Percentiles rank a stretch among this genome's conserved stretches.
Evolutionary conservation across 2,113 vertebrate species (phyloP).

Genomic region (Mastomys coucha): DNA sequence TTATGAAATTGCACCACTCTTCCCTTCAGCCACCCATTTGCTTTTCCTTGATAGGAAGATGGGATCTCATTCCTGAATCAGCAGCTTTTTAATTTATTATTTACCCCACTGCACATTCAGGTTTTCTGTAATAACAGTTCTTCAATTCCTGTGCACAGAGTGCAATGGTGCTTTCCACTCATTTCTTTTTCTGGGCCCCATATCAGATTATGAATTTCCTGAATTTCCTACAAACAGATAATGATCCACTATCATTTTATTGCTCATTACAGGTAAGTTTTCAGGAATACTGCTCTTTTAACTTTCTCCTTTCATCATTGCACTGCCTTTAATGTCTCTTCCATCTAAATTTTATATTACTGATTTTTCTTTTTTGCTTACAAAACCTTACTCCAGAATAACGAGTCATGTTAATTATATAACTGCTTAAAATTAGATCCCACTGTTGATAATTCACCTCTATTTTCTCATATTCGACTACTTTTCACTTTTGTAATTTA

Average conservation of each 20-base stretch:
- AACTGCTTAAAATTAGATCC: slow-evolving; percentile 40
- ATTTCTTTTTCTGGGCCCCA: background rate
- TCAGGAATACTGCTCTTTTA: slow-evolving; percentile 23
- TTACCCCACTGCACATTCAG: slow-evolving; percentile 36
- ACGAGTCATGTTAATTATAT: background rate
- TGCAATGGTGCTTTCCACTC: background rate
- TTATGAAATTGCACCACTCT: slow-evolving; percentile 59
- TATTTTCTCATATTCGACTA: slow-evolving; percentile 34
- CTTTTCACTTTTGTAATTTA: background rate
- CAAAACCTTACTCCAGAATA: slow-evolving; percentile 11
- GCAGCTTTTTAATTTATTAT: slow-evolving; percentile 79
- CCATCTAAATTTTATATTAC: background rate
- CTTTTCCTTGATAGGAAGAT: slow-evolving; percentile 78
- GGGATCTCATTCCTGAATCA: slow-evolving; percentile 77
- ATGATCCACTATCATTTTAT: slow-evolving; percentile 60
- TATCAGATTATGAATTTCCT: slow-evolving; percentile 44
- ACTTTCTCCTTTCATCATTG: slow-evolving; percentile 52
- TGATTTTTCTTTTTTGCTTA: background rate
- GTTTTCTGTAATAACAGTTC: slow-evolving; percentile 45
- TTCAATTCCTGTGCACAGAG: background rate
- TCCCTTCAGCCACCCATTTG: slow-evolving; percentile 60
- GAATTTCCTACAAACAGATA: slow-evolving; percentile 66
- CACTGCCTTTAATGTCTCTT: background rate
- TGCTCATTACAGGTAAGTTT: slow-evolving; percentile 53
- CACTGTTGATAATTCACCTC: background rate